phyloP scores from a whole-genome alignment of 2,113 vertebrate species.

The Arothron firmamentum region DNA sequence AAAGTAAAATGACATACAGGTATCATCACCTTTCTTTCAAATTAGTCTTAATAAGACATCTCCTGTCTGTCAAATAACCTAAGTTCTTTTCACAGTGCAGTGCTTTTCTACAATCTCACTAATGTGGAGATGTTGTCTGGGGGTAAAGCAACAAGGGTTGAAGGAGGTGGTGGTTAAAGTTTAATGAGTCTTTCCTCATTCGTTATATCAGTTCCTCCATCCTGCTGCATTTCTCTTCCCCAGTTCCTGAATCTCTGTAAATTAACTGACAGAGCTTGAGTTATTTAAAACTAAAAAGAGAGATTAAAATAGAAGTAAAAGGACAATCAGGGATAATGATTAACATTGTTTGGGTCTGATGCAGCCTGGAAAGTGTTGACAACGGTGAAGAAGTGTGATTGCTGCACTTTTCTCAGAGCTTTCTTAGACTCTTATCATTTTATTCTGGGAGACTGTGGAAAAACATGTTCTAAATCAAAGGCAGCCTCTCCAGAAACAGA shows the following conservation, averaged over 20 bases:
- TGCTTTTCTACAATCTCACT: slow-evolving; percentile 13
- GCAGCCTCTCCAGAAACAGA: background rate
- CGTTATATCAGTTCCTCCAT: slow-evolving; percentile 46
- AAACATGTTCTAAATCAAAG: slow-evolving; percentile 9
- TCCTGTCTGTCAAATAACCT: slow-evolving; percentile 20
- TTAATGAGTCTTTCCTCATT: slow-evolving; percentile 51
- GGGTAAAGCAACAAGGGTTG: background rate
- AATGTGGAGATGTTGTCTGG: background rate
- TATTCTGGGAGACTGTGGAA: slow-evolving; percentile 5
- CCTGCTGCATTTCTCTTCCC: slow-evolving; percentile 3
- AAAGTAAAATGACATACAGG: background rate
- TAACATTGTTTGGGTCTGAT: slow-evolving; percentile 20
- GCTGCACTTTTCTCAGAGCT: too few species aligned
- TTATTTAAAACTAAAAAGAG: slow-evolving; percentile 21
- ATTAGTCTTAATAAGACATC: slow-evolving; percentile 6
- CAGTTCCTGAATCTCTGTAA: slow-evolving; percentile 13
- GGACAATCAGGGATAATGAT: background rate
- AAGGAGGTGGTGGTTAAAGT: slow-evolving; percentile 46
- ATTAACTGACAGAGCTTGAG: slow-evolving; percentile 17
- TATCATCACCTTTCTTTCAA: slow-evolving; percentile 8
- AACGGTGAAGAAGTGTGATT: too few species aligned
- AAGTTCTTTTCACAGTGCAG: slow-evolving; percentile 8
- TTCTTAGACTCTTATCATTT: background rate
- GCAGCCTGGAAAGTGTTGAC: slow-evolving; percentile 3
- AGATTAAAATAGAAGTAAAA: slow-evolving; percentile 22